These are phyloP conservation scores for Cyphomyrus discorhynchus DNA, from an alignment of 2,113 vertebrate species.

Conservation along the genomic window DNA sequence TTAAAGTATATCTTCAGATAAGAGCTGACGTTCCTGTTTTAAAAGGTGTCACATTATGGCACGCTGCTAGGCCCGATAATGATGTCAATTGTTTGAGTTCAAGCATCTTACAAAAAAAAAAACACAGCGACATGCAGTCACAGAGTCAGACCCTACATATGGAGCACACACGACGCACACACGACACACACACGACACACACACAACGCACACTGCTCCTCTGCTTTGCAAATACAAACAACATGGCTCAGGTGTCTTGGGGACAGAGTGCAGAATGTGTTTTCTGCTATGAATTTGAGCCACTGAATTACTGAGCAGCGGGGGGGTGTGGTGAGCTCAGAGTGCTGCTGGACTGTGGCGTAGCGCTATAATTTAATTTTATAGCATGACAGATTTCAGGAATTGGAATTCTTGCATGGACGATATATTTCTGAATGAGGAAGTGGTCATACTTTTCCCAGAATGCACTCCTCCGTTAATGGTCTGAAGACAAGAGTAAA, in stretches of 20 bases:
- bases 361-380: background rate
- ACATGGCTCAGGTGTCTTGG: background rate
- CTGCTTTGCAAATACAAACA: background rate
- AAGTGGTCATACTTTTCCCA: background rate
- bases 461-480: background rate
- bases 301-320: background rate
- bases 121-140: background rate
- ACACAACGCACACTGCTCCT: background rate
- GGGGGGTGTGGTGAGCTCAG: background rate
- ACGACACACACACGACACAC: background rate
- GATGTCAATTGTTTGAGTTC: background rate
- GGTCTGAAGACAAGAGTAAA: background rate
- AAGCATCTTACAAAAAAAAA: background rate
- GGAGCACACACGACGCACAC: background rate
- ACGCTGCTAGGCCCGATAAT: background rate
- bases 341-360: too few relatives aligned
- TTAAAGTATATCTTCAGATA: background rate
- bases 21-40: background rate
- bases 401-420: background rate
- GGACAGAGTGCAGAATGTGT: background rate
- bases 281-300: background rate
- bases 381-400: background rate
- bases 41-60: background rate
- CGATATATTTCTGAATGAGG: background rate
- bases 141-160: background rate